These are phyloP conservation scores for Ethmia dodecea DNA, from an alignment of 2,888 invertebrate species.

Conservation along the genomic window DNA sequence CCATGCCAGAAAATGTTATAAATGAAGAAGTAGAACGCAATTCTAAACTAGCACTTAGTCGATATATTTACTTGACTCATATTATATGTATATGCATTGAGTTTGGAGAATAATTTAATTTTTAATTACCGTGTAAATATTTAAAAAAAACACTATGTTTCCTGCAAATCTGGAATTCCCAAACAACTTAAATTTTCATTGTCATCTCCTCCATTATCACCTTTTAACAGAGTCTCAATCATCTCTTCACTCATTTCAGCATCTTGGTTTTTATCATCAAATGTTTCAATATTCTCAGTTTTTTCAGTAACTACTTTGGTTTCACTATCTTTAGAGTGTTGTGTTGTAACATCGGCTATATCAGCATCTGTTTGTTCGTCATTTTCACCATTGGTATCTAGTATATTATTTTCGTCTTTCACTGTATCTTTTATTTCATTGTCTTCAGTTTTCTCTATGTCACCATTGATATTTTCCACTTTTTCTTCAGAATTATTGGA, in stretches of 20 bases:
- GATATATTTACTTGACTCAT: too few relatives aligned
- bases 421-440: slow-evolving; percentile 2
- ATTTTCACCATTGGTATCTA: slow-evolving; percentile 3
- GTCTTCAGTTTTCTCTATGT: background rate
- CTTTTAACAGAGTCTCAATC: slow-evolving; percentile 52
- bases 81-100: too few relatives aligned
- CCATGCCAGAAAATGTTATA: too few relatives aligned
- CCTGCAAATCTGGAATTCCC: slow-evolving; percentile 17
- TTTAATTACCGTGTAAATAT: too few relatives aligned
- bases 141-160: too few relatives aligned
- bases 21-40: too few relatives aligned
- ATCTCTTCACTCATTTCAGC: slow-evolving; percentile 46
- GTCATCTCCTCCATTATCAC: slow-evolving; percentile 31
- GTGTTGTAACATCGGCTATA: background rate
- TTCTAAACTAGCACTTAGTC: too few relatives aligned
- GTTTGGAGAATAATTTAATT: too few relatives aligned
- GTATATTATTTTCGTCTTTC: background rate
- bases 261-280: background rate
- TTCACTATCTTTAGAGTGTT: slow-evolving; percentile 7
- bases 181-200: slow-evolving; percentile 20
- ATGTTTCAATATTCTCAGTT: slow-evolving; percentile 1
- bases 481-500: slow-evolving; percentile 5
- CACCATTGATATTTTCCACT: slow-evolving; percentile 10
- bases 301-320: background rate
- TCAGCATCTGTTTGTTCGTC: background rate